Conservation (phyloP, 1,140 invertebrate species). For the Chrysomallon squamiferum region DNA sequence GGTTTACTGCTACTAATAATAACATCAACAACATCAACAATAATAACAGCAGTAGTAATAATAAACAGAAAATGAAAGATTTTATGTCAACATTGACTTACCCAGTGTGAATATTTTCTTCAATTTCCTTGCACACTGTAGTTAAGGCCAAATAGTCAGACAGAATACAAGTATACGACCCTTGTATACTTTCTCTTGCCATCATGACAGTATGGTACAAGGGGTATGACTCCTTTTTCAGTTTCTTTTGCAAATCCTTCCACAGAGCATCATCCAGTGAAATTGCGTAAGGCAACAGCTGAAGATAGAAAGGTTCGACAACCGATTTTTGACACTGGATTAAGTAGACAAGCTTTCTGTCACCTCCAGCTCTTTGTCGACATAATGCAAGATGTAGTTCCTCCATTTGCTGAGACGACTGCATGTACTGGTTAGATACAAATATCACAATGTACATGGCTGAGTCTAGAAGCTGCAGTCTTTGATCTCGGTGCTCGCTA, state of each 20-base stretch:
- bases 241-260: background rate
- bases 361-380: slow-evolving; percentile 22
- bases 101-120: no score
- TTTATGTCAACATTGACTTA: no score
- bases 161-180: no score
- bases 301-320: slow-evolving; percentile 20
- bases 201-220: no score
- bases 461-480: slow-evolving; percentile 25
- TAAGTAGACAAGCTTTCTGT: slow-evolving; percentile 19
- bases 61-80: no score
- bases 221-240: no score
- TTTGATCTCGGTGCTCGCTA: slow-evolving; percentile 9
- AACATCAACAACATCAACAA: no score
- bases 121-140: no score
- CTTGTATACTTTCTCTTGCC: no score
- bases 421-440: slow-evolving; percentile 30
- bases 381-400: slow-evolving; percentile 36
- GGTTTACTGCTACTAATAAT: no score
- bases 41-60: no score
- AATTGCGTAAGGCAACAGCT: slow-evolving; percentile 25
- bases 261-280: slow-evolving; percentile 23
- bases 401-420: slow-evolving; percentile 22
- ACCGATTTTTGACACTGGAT: slow-evolving; percentile 8
- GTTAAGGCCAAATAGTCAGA: no score
- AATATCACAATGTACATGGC: slow-evolving; percentile 33